Conservation (phyloP, 2,888 invertebrate species). For the Hydrotaea cyrtoneurina region DNA sequence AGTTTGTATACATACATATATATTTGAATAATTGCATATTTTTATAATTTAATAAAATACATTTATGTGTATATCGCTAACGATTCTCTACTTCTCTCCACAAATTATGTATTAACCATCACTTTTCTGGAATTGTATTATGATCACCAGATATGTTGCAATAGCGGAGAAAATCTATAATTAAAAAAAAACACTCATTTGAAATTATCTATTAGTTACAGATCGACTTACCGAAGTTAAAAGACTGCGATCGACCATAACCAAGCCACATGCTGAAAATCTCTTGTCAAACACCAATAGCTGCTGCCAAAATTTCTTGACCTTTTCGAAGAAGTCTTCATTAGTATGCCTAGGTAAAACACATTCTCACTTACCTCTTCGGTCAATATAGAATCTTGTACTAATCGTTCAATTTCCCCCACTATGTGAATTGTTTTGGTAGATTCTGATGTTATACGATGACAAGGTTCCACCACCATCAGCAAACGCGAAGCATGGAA, state of each 20-base stretch:
- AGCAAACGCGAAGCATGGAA: constrained; percentile 81
- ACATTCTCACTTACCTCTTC: too few relatives aligned
- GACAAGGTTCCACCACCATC: constrained; percentile 83
- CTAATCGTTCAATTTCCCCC: constrained; percentile 80
- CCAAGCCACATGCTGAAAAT: constrained; percentile 82
- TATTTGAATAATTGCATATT: too few relatives aligned
- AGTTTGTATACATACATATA: too few relatives aligned
- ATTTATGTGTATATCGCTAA: too few relatives aligned
- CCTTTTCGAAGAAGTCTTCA: constrained; percentile 61
- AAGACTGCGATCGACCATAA: constrained; percentile 82
- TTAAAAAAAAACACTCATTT: constrained; percentile 27
- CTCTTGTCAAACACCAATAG: constrained; percentile 76
- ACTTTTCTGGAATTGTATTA: constrained; percentile 82
- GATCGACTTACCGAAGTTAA: constrained; percentile 82
- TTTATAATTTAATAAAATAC: too few relatives aligned
- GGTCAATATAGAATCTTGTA: constrained; percentile 76
- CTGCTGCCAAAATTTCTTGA: constrained; percentile 80
- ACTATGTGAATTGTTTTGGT: constrained; percentile 81
- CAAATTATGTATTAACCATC: constrained; percentile 78
- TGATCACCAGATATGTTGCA: constrained; percentile 82
- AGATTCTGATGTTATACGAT: constrained; percentile 81
- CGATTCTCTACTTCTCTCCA: too few relatives aligned
- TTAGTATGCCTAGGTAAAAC: too few relatives aligned
- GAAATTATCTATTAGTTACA: neutral
- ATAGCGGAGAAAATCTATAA: constrained; percentile 82